These are phyloP conservation scores for Ennomos erosarius DNA, from an alignment of 2,888 invertebrate genomes.

Conservation along the genomic window DNA sequence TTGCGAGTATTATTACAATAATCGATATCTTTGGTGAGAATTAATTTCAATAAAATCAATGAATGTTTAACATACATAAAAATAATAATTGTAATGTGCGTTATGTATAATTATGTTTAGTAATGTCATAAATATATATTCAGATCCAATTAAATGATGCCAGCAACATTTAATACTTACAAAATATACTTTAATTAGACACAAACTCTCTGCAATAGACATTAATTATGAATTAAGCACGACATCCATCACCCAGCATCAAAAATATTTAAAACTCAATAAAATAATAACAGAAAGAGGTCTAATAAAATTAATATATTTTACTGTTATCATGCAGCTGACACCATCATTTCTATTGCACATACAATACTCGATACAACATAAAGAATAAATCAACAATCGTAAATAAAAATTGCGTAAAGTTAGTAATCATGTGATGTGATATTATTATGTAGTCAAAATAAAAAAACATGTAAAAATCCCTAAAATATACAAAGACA, in stretches of 20 bases:
- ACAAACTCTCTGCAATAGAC: neutral
- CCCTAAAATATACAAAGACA: constrained; percentile 59
- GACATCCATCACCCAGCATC: neutral
- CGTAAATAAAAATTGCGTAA: constrained; percentile 51
- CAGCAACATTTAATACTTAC: constrained; percentile 14
- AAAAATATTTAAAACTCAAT: too few species aligned
- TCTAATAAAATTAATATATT: neutral
- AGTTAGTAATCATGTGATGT: constrained; percentile 48
- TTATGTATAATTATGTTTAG: too few species aligned
- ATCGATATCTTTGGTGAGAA: constrained; percentile 80
- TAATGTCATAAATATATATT: constrained; percentile 36
- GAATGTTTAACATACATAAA: constrained; percentile 22
- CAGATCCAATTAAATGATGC: constrained; percentile 53
- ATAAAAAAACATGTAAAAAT: constrained; percentile 46
- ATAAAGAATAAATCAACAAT: neutral
- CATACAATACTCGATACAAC: constrained; percentile 30
- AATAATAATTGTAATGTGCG: too few species aligned
- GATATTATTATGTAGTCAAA: constrained; percentile 45
- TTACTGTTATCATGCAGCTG: constrained; percentile 5
- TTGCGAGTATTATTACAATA: constrained; percentile 76
- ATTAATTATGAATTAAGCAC: neutral
- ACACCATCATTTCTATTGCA: constrained; percentile 39
- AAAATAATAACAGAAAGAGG: too few species aligned
- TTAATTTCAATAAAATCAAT: constrained; percentile 61
- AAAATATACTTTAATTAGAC: neutral